Conservation (phyloP, 2,888 invertebrate species). For the Acronicta leporina region DNA sequence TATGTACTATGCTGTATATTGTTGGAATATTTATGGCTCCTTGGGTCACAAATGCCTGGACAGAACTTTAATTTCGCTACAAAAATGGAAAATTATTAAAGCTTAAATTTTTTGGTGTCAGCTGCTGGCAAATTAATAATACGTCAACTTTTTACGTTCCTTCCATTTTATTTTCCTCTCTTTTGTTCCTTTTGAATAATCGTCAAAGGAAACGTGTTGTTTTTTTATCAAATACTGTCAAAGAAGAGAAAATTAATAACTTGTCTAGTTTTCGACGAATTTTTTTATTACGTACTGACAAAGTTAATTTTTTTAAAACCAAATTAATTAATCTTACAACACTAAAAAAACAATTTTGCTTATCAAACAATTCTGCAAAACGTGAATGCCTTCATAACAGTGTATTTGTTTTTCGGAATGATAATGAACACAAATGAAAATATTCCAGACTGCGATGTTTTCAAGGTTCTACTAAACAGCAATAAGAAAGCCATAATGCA, state of each 20-base stretch:
- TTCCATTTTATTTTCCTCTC: background rate
- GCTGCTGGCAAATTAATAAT: background rate
- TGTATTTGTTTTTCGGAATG: constrained; percentile 17
- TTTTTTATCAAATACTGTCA: background rate
- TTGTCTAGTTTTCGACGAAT: background rate
- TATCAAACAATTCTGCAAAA: too few species aligned
- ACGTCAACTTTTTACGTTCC: background rate
- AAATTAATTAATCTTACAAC: too few species aligned
- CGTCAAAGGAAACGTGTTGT: constrained; percentile 1
- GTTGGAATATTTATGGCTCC: too few species aligned
- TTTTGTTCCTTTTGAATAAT: background rate
- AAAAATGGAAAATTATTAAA: too few species aligned
- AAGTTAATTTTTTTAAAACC: too few species aligned
- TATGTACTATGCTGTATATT: too few species aligned
- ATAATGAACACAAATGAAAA: constrained; percentile 22
- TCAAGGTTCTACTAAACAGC: constrained; percentile 20
- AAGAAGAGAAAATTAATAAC: background rate
- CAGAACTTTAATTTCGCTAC: too few species aligned
- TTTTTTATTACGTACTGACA: too few species aligned
- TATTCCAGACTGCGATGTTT: constrained; percentile 15
- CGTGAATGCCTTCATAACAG: too few species aligned
- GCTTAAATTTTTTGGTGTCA: background rate
- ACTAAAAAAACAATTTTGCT: too few species aligned
- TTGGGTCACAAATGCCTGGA: too few species aligned
- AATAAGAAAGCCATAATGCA: constrained; percentile 45